phyloP scores from a whole-genome alignment of 2,797 vertebrate species.

The Crocodylus rhombifer region DNA sequence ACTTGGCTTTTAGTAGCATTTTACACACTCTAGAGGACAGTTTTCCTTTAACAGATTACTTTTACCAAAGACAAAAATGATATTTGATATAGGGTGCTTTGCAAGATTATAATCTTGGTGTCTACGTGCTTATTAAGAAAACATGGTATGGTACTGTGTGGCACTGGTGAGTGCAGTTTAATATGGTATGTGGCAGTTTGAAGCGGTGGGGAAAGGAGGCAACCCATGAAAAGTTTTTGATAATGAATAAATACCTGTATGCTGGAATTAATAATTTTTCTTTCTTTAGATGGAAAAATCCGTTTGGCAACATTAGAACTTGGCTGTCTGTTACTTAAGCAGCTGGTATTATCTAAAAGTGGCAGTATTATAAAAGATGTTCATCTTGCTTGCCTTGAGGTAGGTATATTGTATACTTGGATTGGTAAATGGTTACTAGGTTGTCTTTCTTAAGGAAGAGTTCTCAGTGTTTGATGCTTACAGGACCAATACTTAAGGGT shows the following conservation, averaged over 20 bases:
- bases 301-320: slow-evolving; percentile 95
- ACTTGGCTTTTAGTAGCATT: not conserved
- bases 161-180: not conserved
- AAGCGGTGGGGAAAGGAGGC: not conserved
- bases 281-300: slow-evolving; percentile 89
- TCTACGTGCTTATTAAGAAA: not conserved
- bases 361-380: slow-evolving; percentile 94
- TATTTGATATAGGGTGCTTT: not conserved
- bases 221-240: not conserved
- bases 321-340: slow-evolving; percentile 93
- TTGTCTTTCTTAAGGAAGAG: not conserved
- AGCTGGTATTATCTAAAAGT: slow-evolving; percentile 88
- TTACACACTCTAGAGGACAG: not conserved
- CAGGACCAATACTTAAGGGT: not conserved
- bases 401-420: slow-evolving; percentile 60
- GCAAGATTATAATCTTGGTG: not conserved
- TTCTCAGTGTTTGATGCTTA: not conserved
- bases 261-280: not conserved
- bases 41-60: not conserved
- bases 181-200: not conserved
- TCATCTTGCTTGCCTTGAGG: slow-evolving; percentile 96
- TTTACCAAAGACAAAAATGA: not conserved
- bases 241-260: not conserved
- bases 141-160: not conserved
- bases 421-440: not conserved